phyloP scores from a whole-genome alignment of 2,888 invertebrate species.

The Pterobdella sp. region DNA sequence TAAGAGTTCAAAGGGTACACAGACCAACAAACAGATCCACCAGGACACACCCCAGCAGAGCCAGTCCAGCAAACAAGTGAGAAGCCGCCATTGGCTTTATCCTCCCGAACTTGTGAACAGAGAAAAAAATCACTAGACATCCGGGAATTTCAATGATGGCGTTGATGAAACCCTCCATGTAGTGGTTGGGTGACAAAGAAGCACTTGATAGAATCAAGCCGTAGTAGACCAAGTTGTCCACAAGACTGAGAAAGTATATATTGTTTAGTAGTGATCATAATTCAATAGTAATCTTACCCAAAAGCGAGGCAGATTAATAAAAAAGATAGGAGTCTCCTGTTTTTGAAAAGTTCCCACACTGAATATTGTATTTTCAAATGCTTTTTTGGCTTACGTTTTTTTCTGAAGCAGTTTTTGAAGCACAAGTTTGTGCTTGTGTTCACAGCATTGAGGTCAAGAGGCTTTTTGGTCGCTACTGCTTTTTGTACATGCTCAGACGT shows the following conservation, averaged over 20 bases:
- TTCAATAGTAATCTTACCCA: not conserved
- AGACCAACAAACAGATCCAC: not conserved
- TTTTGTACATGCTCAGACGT: no score
- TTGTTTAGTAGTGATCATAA: not conserved
- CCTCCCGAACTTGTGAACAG: constrained; percentile 29
- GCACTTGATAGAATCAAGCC: constrained; percentile 42
- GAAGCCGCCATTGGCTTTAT: constrained; percentile 14
- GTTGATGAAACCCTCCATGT: constrained; percentile 39
- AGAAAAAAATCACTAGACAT: constrained; percentile 35
- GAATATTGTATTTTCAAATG: not conserved
- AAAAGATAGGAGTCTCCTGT: not conserved
- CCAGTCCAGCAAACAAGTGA: not conserved
- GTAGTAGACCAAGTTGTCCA: constrained; percentile 42
- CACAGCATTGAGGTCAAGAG: no score
- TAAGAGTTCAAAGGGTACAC: not conserved
- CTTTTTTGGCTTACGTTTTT: not conserved
- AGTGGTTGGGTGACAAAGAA: constrained; percentile 41
- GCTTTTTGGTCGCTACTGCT: no score
- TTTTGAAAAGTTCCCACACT: not conserved
- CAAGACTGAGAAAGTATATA: constrained; percentile 37
- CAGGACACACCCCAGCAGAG: not conserved
- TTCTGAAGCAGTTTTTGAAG: not conserved
- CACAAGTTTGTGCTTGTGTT: not conserved
- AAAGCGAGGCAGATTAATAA: not conserved
- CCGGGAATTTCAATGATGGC: constrained; percentile 40